Evolutionary conservation across 2,113 vertebrate species (phyloP).

Genomic region (Otolemur garnettii): DNA sequence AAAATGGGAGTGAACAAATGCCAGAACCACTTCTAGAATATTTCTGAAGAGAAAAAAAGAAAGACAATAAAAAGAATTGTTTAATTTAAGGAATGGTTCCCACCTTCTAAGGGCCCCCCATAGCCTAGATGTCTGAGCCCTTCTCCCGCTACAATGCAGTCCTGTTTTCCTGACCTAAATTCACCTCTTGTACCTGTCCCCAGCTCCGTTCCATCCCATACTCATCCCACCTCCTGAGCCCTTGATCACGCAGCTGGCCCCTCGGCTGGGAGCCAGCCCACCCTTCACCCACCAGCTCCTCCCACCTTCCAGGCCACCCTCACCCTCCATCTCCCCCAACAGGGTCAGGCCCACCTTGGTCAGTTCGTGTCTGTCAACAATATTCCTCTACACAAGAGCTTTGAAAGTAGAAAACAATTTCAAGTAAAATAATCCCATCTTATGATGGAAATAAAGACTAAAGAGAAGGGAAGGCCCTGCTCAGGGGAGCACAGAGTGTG

Average conservation of each 20-base stretch:
- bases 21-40: conserved; percentile 51
- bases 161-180: background rate
- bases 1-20: conserved; percentile 86
- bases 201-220: background rate
- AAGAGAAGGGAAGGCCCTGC: background rate
- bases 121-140: background rate
- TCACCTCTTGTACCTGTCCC: background rate
- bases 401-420: background rate
- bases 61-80: background rate
- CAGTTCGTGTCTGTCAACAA: no score
- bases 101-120: background rate
- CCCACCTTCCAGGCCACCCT: no score
- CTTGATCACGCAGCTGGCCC: no score
- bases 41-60: conserved; percentile 77
- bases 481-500: fast-evolving
- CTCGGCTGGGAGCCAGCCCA: background rate
- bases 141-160: background rate
- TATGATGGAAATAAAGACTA: background rate
- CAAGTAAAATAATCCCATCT: background rate
- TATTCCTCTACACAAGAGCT: background rate
- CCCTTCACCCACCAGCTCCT: no score
- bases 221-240: background rate
- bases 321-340: background rate
- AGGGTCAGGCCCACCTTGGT: background rate
- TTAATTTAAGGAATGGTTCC: background rate